Base-by-base conservation (phyloP, 1,140 invertebrate species). In the Papilio dardanus region DNA sequence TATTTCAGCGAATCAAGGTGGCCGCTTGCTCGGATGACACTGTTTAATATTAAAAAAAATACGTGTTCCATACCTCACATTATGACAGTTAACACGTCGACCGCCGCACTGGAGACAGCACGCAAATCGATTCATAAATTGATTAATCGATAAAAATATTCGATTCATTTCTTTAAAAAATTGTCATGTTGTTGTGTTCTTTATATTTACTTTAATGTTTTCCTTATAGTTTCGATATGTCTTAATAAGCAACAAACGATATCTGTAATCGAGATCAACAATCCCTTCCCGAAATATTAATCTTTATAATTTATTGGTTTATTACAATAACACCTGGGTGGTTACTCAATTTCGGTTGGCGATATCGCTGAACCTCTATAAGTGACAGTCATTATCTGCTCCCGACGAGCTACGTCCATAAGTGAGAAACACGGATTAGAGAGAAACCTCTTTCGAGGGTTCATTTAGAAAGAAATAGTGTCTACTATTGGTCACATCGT, bases 161-260 rank as follows among this genome's bases (percentile, higher is more conserved):
- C 54, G 54, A 58, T 58, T 58, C 10, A 58, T 58, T 58, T 58
- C 54, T 58, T 58, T 58, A 58, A 58, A 28, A 58, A 58, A 28
- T 58, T 58, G 21, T 54, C 50, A 10, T 24, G 21, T 12, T 37
- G 65, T 19, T 66, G 62, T 6, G 31, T 40, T 66, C 33, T 24
- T 2, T 68, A 24, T 8, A 14, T 68, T 68, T 68, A 66, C 12
- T 66, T 66, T 33, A 68, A 68, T 68, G 31, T 33, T 68, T 68
- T 68, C 66, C 66, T 68, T 37, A 68, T 68, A 21, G 66, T 21
- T 40, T 68, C 35, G 1, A 68, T 68, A 68, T 40, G 66, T 68
- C 66, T 68, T 68, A 68, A 68, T 68, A 33, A 35, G 66, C 37
- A 68, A 37, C 33, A 68, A 37, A 37, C 35, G 19, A 68, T 68